phyloP scores from a whole-genome alignment of 2,888 invertebrate genomes.

The Cephus spinipes region DNA sequence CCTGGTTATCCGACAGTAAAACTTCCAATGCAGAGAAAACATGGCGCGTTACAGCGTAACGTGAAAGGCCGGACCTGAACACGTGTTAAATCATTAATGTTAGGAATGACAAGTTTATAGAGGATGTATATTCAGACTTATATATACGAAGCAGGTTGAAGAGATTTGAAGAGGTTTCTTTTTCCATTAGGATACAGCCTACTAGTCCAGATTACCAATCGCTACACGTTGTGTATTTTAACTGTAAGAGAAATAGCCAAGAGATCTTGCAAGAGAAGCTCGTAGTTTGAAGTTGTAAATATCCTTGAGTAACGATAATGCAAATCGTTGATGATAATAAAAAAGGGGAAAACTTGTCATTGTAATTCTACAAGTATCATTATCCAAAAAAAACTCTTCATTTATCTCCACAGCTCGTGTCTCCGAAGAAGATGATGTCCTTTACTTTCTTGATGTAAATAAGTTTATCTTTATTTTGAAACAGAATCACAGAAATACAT shows the following conservation, averaged over 20 bases:
- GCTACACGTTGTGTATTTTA: too few species aligned
- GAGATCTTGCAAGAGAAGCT: too few species aligned
- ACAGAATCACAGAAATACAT: constrained; percentile 42
- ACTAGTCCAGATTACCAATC: neutral
- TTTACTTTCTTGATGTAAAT: constrained; percentile 8
- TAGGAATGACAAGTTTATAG: neutral
- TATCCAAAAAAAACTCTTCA: neutral
- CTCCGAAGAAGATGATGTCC: neutral
- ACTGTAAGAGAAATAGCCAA: too few species aligned
- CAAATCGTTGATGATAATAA: neutral
- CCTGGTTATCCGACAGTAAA: neutral
- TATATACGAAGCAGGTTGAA: too few species aligned
- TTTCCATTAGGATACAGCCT: neutral
- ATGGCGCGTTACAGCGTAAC: neutral
- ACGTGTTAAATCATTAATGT: neutral
- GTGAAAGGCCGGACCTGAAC: neutral
- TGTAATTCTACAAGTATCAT: neutral
- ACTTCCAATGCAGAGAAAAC: neutral
- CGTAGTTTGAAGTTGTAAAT: neutral
- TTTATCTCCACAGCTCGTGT: neutral
- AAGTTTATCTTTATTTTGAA: constrained; percentile 19
- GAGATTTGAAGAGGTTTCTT: neutral
- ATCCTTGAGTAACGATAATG: neutral
- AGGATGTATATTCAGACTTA: too few species aligned
- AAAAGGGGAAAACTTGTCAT: neutral